Conservation (phyloP, 2,888 invertebrate species). For the Yponomeuta evonymella region DNA sequence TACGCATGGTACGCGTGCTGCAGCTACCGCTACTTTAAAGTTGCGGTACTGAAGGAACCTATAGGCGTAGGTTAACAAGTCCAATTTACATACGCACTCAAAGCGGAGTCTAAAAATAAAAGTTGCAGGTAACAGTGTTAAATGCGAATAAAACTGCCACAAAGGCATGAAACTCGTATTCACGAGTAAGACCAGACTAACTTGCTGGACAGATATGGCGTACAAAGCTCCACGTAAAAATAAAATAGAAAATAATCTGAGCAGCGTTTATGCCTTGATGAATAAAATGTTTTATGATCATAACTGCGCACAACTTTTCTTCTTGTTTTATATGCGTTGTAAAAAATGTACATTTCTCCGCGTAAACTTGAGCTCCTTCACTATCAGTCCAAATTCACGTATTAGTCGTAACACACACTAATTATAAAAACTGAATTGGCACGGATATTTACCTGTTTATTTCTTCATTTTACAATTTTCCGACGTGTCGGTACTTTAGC, state of each 20-base stretch:
- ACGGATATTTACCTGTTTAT: too few species aligned
- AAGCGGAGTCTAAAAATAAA: slow-evolving; percentile 60
- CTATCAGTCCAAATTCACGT: too few species aligned
- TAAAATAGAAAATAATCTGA: slow-evolving; percentile 1
- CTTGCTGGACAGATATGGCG: background rate
- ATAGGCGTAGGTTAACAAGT: slow-evolving; percentile 41
- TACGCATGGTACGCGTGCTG: background rate
- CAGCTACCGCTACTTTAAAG: background rate
- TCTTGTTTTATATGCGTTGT: background rate
- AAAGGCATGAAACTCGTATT: slow-evolving; percentile 10
- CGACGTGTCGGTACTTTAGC: too few species aligned
- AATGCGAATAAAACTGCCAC: slow-evolving; percentile 28
- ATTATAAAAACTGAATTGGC: too few species aligned
- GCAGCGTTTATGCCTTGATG: background rate
- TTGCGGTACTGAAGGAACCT: background rate
- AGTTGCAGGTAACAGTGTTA: slow-evolving; percentile 39
- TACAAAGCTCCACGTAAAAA: background rate
- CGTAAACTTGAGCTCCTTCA: too few species aligned
- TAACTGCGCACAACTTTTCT: background rate
- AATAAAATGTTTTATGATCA: slow-evolving; percentile 1
- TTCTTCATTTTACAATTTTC: too few species aligned
- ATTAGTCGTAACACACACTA: too few species aligned
- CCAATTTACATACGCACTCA: slow-evolving; percentile 56
- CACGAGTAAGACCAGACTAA: slow-evolving; percentile 1
- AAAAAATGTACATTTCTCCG: background rate